These are phyloP conservation scores for Dusona sp. DNA, from an alignment of 2,888 invertebrate species.

Conservation along the genomic window DNA sequence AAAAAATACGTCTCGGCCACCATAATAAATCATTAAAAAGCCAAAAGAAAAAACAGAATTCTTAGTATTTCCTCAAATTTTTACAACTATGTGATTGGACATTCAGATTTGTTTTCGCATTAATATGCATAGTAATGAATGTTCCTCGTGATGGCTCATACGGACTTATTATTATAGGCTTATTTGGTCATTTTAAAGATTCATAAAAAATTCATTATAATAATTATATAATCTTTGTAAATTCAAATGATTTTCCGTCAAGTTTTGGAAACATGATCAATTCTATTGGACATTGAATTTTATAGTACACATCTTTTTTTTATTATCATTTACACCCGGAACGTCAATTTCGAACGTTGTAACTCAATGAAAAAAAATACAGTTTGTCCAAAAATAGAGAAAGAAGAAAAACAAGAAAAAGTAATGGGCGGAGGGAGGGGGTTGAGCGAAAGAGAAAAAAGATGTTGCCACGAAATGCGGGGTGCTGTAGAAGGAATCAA, in stretches of 20 bases:
- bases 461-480: conserved; percentile 11
- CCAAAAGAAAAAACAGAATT: neutral
- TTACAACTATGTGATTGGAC: neutral
- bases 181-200: neutral
- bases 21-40: neutral
- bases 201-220: neutral
- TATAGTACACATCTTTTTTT: neutral
- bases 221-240: neutral
- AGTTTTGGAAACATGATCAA: neutral
- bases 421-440: neutral
- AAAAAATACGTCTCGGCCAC: neutral
- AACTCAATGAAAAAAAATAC: neutral
- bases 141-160: too few species aligned
- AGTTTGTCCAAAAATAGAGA: neutral
- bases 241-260: neutral
- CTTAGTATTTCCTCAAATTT: neutral
- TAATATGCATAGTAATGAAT: too few species aligned
- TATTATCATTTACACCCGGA: neutral
- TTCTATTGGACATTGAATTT: neutral
- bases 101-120: too few species aligned
- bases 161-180: neutral
- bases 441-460: neutral
- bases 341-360: neutral
- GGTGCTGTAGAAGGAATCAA: conserved; percentile 9
- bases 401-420: neutral